These are phyloP conservation scores for Prosapia bicincta DNA, from an alignment of 2,888 invertebrate genomes.

Conservation along the genomic window DNA sequence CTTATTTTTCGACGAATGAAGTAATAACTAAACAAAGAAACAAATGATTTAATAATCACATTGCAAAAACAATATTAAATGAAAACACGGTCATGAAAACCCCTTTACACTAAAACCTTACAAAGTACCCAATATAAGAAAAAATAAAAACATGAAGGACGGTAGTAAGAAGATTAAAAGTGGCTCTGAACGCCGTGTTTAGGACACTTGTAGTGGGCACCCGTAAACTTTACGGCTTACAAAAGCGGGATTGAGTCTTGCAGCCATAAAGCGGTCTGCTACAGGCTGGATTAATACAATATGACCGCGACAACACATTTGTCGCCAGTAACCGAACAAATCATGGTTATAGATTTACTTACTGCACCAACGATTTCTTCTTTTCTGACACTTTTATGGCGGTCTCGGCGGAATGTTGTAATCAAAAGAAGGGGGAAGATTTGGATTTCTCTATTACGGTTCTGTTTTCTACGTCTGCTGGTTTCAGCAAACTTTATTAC, in stretches of 20 bases:
- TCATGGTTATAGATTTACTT: not conserved
- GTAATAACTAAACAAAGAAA: no score
- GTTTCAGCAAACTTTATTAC: no score
- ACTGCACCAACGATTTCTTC: not conserved
- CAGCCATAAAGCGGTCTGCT: not conserved
- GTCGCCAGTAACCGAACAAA: not conserved
- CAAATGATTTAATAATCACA: no score
- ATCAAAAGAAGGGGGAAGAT: not conserved
- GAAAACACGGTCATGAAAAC: no score
- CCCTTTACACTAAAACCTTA: no score
- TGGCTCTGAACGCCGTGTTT: not conserved
- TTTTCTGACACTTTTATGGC: not conserved
- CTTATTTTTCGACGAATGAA: no score
- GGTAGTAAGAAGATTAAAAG: no score
- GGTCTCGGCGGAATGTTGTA: not conserved
- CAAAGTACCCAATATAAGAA: no score
- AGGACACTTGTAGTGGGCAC: not conserved
- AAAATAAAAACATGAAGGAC: no score
- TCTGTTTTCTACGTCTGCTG: not conserved
- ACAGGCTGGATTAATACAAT: not conserved
- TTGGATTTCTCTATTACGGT: not conserved
- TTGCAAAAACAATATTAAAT: no score
- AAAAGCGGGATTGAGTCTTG: not conserved
- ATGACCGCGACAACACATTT: not conserved
- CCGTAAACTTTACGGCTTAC: not conserved